Percentiles rank a stretch among this genome's conserved stretches.
phyloP scores from a whole-genome alignment of 2,888 invertebrate species.

The Hemithea aestivaria region DNA sequence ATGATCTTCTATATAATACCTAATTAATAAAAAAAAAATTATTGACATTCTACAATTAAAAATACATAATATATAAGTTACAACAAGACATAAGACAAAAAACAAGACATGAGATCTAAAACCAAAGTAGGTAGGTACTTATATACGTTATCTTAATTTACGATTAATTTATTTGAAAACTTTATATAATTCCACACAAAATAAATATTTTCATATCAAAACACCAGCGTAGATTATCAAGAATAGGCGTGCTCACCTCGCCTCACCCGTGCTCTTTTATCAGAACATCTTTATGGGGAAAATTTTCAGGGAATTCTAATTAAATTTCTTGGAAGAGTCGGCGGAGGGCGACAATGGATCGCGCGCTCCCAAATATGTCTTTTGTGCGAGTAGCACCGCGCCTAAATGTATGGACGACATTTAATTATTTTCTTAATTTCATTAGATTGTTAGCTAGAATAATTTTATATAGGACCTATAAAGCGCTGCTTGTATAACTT shows the following conservation, averaged over 20 bases:
- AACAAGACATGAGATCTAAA: no score
- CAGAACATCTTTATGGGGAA: slow-evolving; percentile 59
- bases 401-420: slow-evolving; percentile 14
- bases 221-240: slow-evolving; percentile 4
- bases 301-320: slow-evolving; percentile 65
- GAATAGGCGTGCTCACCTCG: slow-evolving; percentile 25
- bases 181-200: no score
- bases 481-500: no score
- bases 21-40: no score
- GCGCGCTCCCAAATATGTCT: slow-evolving; percentile 16
- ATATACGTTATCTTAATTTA: no score
- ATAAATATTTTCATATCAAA: neutral
- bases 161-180: no score
- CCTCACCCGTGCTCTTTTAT: slow-evolving; percentile 47
- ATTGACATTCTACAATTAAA: no score
- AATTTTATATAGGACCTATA: no score
- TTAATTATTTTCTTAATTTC: slow-evolving; percentile 15
- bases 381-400: slow-evolving; percentile 17
- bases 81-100: no score
- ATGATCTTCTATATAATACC: no score
- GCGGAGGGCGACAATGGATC: slow-evolving; percentile 44
- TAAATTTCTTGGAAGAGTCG: slow-evolving; percentile 57
- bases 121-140: no score
- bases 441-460: slow-evolving; percentile 5
- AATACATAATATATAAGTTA: no score